Conservation (phyloP, 2,113 vertebrate genomes). For the Speoplatyrhinus poulsoni region DNA sequence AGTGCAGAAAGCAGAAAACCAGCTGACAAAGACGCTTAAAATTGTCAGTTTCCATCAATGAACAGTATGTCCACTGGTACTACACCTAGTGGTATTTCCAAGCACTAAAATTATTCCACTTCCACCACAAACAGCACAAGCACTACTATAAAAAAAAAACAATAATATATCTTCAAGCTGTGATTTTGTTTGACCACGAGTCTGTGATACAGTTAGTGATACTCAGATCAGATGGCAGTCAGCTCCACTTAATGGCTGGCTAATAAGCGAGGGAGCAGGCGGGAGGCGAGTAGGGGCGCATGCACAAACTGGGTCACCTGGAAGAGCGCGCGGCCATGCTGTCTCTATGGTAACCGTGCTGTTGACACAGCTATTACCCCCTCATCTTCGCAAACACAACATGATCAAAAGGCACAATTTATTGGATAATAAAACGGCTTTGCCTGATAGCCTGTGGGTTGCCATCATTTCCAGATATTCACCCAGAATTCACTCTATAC, state of each 20-base stretch:
- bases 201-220: slow-evolving; percentile 5
- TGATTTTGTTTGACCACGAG: not conserved
- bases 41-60: no score
- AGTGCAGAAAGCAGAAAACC: no score
- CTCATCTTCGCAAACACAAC: slow-evolving; percentile 49
- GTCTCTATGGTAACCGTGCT: slow-evolving; percentile 63
- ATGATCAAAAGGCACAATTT: slow-evolving; percentile 26
- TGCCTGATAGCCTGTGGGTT: slow-evolving; percentile 4
- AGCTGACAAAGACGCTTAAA: no score
- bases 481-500: not conserved
- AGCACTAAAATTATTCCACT: not conserved
- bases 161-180: slow-evolving; percentile 5
- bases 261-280: slow-evolving; percentile 26
- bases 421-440: slow-evolving; percentile 31
- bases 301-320: slow-evolving; percentile 64
- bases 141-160: slow-evolving; percentile 4
- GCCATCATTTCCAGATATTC: not conserved
- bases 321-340: slow-evolving; percentile 37
- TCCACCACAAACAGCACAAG: slow-evolving; percentile 19
- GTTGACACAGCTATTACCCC: slow-evolving; percentile 67
- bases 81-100: not conserved
- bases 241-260: slow-evolving; percentile 37
- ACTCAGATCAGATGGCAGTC: slow-evolving; percentile 43
- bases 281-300: slow-evolving; percentile 1
- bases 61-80: no score